Base-by-base conservation (phyloP, 2,797 vertebrate genomes). In the Neosalanx taihuensis region DNA sequence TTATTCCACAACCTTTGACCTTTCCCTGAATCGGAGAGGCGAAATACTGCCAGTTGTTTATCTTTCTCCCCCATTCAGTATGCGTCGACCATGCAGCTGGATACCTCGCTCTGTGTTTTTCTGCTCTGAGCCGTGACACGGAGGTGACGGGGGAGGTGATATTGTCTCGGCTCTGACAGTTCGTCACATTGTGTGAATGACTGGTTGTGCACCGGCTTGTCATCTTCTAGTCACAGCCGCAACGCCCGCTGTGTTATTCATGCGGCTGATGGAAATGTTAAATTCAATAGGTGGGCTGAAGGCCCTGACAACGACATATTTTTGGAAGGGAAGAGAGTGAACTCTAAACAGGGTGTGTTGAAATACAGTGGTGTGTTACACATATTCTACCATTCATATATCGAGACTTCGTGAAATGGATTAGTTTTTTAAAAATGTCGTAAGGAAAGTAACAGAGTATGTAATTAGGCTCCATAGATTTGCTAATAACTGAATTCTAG, bases 151-250 rank as follows among this genome's bases (percentile, higher is more conserved):
- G 3, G 73, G 70, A 76, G 78, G 70, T 75, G 67, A 81, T 30
- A 76, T 74, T 67, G 64, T 51, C 59, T 20, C 72, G 77, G 71
- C 71, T 67, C 73, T 78, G 76, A 83, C 80, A 85, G 79, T 71
- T 72, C 76, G 79, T 78, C 71, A 77, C 60, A 63, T 65, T 20
- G 53, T 72, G 58, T 69, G 69, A 76, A 70, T 75, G 64, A 68
- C 74, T 79, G 37, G 58, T 62, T 49, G 69, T 59, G 64, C 70
- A 73, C 51, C 29, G 29, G 18, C 23, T 46, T 73, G 71, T 37
- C 59, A 72, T 59, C 66, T 59, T 20, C 60, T 49, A 71, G 72
- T 69, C 71, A 67, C 33, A n/a, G 56, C 67, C 75, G 51, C 67
- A 9, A 59, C 67, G 58, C 72, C 67, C 67, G 33, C 30, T 6